Evolutionary conservation across 2,888 invertebrate genomes (phyloP), one percentile per base, ranked within the genome.

Genomic region (Agrochola lota): DNA sequence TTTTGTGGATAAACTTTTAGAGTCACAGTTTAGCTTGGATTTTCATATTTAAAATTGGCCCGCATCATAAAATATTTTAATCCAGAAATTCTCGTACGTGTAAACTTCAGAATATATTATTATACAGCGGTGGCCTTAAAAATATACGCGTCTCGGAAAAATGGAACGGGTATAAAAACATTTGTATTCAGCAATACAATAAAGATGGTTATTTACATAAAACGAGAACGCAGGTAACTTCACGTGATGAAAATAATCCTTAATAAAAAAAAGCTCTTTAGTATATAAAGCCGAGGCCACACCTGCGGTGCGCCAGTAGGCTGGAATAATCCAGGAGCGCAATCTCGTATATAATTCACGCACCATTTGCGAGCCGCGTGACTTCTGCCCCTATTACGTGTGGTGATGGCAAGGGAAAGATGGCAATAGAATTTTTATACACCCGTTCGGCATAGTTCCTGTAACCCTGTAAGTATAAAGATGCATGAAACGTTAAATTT

Each of bases 321-420:
- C 81, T 80, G 80, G 78, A 87, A 88, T 91, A 89, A 91, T 89
- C 88, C 88, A 85, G 72, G 87, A 85, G 87, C 87, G 87, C 90
- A 90, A 91, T 91, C 91, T 93, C 90, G 83, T 94, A 90, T 92
- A 93, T 94, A 92, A 94, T 94, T 94, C 93, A 94, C 92, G 91
- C 89, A 81, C 91, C 94, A 94, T 94, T 94, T 93, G 91, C 91
- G 85, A 88, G 81, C 87, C 86, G 89, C 90, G 90, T 88, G 90
- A 88, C 91, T 91, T 88, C 78, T 84, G 77, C 78, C 87, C 81
- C 82, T 83, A 89, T 89, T 90, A 89, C 87, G 84, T 87, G 83
- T 90, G 87, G 87, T 87, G 88, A 88, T 90, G 86, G 86, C 84
- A 83, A 85, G 80, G 82, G 85, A 83, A 84, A 77, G 76, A 74